Evolutionary conservation across 2,888 invertebrate species (phyloP), one percentile per base, ranked within the genome.

Genomic region (Amphiduros pacificus): DNA sequence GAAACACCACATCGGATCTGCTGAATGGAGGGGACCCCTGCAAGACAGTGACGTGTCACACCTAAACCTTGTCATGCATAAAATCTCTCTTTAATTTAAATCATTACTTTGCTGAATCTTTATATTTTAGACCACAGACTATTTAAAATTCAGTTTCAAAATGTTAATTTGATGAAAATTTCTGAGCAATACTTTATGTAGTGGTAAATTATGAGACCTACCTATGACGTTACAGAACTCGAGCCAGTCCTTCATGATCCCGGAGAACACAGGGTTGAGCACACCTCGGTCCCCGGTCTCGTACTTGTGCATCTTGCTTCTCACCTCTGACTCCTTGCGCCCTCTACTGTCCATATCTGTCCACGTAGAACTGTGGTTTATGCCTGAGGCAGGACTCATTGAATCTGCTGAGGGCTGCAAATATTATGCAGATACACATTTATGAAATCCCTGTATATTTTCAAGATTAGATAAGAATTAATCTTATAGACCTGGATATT

Each of bases 201-300:
- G n/a, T n/a, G n/a, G n/a, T n/a, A n/a, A n/a, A n/a, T n/a, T n/a
- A n/a, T n/a, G n/a, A n/a, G n/a, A 22, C 67, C 60, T 62, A 82
- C 82, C 77, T 51, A 73, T 61, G 29, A 66, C 66, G 49, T 68
- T 60, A 29, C 87, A 89, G 77, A 86, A 88, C 61, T 87, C 85
- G 62, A 89, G 82, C 89, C 89, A 89, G 27, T 84, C 79, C 17
- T 85, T 83, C 67, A 89, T 75, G 5, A 85, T 82, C 17, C 79
- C 82, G 32, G 85, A 82, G 74, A 87, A 89, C 32, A 86, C 82
- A 36, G 83, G 79, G 55, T 85, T 85, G 40, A 89, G 78, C 50
- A 79, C 79, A 4, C 87, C 88, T 28, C 83, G 80, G 56, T 87
- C 87, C 0, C 87, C 87, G 40, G 75, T 74, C 70, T 87, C 87